Evolutionary conservation across 2,797 vertebrate species (phyloP), one percentile per base, ranked within the genome.

Genomic region (Carapus acus): DNA sequence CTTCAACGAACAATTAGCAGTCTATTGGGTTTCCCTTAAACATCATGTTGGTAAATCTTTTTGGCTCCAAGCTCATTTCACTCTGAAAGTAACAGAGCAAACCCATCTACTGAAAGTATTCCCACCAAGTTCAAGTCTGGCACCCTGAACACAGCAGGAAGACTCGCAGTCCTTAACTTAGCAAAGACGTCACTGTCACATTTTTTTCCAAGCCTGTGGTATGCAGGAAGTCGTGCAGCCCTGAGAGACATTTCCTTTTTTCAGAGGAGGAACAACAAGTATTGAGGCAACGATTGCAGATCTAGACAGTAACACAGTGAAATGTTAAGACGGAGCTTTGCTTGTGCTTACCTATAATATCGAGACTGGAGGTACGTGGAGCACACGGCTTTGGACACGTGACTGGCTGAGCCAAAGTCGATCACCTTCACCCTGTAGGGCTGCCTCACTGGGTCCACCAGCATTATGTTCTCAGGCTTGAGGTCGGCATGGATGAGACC

Each of bases 391-490:
- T 99, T 98, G 85, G 96, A 99, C 72, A 98, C 93, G 6, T 99
- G 95, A 86, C 94, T 98, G 81, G 96, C 96, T 31, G 96, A 99
- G 72, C 96, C 96, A 70, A 99, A 99, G 87, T 99, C 96, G 71
- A 98, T 99, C 54, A 99, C 96, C 85, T 99, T 99, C 81, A 99
- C 95, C 76, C 91, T 88, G 80, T 97, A 98, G 60, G 96, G 96
- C 80, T 97, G 96, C 67, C 93, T 91, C 69, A 93, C 83, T 53
- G 96, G 95, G 87, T 99, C 96, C 87, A 98, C 96, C 82, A 99
- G 88, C 96, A 99, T 99, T 84, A 99, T 99, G 86, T 99, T 99
- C 85, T 99, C 96, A 22, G 96, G 96, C 86, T 99, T 99, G 74
- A 99, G 92, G 86, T 99, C 96, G 76, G 96, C 95, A 65, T 99